A percentile compares a stretch with the other conserved stretches of the same genome.
Conservation (phyloP, 30 jellyfish, hydroid and myxozoan species). For the Catostylus mosaicus region DNA sequence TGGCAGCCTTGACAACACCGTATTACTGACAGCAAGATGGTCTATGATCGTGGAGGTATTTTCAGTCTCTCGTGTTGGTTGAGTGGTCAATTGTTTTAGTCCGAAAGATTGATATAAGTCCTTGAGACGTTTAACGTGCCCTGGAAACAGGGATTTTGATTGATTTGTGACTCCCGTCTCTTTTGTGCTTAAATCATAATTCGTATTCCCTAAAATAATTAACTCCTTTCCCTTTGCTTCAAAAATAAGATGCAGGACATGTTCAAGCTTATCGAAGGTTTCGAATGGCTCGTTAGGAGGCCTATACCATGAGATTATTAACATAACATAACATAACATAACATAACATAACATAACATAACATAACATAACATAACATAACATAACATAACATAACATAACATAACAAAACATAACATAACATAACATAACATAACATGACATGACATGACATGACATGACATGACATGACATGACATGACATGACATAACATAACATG, state of each 20-base stretch:
- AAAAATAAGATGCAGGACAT: too few species aligned
- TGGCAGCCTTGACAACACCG: background rate
- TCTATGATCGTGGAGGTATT: constrained; percentile 4
- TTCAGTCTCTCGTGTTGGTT: constrained; percentile 15
- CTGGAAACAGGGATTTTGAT: constrained; percentile 11
- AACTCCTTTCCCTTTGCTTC: background rate
- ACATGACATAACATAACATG: too few species aligned
- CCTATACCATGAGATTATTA: constrained; percentile 14
- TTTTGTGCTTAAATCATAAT: background rate
- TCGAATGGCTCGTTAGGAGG: constrained; percentile 30
- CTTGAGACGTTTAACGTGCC: constrained; percentile 7
- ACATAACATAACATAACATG: too few species aligned
- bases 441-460: too few species aligned
- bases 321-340: too few species aligned
- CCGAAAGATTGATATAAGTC: constrained; percentile 1
- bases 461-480: too few species aligned
- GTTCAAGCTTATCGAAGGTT: constrained; percentile 10
- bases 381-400: too few species aligned
- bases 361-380: too few species aligned
- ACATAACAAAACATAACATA: too few species aligned
- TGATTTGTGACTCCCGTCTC: constrained; percentile 7
- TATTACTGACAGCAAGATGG: background rate
- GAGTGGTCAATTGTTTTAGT: background rate
- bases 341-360: too few species aligned
- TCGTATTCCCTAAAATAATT: background rate